phyloP scores from a whole-genome alignment of 2,888 invertebrate species.

The Orchesellides sinensis region DNA sequence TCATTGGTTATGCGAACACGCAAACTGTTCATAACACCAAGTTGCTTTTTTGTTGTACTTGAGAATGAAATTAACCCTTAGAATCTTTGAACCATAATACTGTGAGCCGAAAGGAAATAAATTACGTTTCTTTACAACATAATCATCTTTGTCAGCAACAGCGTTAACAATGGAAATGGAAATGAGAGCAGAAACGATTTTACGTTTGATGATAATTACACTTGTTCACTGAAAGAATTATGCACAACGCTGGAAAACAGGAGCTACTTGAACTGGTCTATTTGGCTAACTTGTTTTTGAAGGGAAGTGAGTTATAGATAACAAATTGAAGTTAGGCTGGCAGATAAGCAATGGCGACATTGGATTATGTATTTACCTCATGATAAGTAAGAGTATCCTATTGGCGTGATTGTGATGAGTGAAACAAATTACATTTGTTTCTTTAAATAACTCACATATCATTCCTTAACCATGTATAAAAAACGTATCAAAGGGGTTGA shows the following conservation, averaged over 20 bases:
- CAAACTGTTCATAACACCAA: not conserved
- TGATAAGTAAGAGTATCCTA: no score
- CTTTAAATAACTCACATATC: slow-evolving; percentile 1
- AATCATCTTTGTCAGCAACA: slow-evolving; percentile 2
- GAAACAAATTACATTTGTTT: slow-evolving; percentile 13
- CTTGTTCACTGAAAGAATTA: no score
- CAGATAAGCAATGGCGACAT: not conserved
- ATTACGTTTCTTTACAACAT: slow-evolving; percentile 10
- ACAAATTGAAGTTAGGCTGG: not conserved
- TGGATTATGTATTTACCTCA: no score
- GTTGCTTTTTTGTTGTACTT: not conserved
- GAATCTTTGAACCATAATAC: no score
- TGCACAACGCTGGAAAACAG: no score
- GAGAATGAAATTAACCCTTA: not conserved
- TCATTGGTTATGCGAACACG: not conserved
- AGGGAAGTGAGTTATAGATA: slow-evolving; percentile 1
- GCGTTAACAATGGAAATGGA: not conserved
- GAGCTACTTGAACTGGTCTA: no score
- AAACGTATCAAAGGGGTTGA: no score
- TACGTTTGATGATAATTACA: no score
- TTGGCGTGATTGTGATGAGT: slow-evolving; percentile 9
- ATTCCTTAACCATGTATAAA: slow-evolving; percentile 9
- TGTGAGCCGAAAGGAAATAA: not conserved
- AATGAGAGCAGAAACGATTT: not conserved
- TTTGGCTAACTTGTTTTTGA: no score